A percentile compares a stretch with the other conserved stretches of the same genome.
Conservation (phyloP, 1,140 invertebrate species). For the Drosophila sechellia region DNA sequence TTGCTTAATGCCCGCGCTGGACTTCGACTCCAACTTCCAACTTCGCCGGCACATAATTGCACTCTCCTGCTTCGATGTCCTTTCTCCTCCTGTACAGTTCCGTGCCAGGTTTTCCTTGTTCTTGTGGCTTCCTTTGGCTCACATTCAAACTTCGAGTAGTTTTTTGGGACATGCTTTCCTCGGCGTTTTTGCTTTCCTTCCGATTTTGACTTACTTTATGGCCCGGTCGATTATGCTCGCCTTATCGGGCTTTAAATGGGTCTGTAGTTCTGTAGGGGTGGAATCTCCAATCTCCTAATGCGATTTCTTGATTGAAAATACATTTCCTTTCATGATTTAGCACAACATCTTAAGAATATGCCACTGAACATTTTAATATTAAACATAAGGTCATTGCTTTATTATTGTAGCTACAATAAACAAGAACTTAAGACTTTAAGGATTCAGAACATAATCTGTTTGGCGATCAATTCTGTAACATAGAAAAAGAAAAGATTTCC, state of each 20-base stretch:
- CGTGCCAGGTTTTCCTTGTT: slow-evolving; percentile 27
- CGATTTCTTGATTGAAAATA: background rate
- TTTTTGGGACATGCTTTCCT: slow-evolving; percentile 72
- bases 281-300: slow-evolving; percentile 4
- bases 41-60: slow-evolving; percentile 51
- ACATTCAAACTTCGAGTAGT: slow-evolving; percentile 39
- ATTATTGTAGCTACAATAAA: no score
- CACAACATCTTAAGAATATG: background rate
- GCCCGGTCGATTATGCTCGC: slow-evolving; percentile 55
- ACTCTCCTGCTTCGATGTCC: slow-evolving; percentile 9
- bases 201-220: slow-evolving; percentile 73
- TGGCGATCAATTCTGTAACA: no score
- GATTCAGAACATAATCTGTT: no score
- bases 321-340: background rate
- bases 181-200: slow-evolving; percentile 66
- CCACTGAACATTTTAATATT: no score
- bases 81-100: slow-evolving; percentile 58
- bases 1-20: slow-evolving; percentile 74
- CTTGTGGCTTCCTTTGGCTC: slow-evolving; percentile 13
- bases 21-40: slow-evolving; percentile 64
- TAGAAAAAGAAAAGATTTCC: no score
- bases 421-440: no score
- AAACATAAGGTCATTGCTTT: no score
- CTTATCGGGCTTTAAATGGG: slow-evolving; percentile 54
- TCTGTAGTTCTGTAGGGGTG: slow-evolving; percentile 6